A percentile compares a stretch with the other conserved stretches of the same genome.
Conservation (phyloP, 2,888 invertebrate species). For the Drosophila suboccidentalis region DNA sequence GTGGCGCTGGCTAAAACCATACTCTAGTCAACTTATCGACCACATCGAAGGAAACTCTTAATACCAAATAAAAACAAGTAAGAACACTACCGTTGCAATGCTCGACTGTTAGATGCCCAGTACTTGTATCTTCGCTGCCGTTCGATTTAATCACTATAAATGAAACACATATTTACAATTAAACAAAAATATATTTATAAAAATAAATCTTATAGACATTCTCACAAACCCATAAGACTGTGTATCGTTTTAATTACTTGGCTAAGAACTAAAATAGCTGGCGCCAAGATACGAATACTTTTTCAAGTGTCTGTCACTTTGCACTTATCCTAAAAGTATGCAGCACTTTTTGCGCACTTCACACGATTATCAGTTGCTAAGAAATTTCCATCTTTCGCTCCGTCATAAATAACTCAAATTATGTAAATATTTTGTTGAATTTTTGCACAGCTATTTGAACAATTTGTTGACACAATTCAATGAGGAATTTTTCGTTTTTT, state of each 20-base stretch:
- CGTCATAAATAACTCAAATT: slow-evolving; percentile 3
- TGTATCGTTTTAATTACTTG: background rate
- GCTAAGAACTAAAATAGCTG: slow-evolving; percentile 12
- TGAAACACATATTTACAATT: background rate
- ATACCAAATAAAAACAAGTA: background rate
- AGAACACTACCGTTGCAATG: background rate
- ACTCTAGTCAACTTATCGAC: slow-evolving; percentile 32
- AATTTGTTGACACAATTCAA: slow-evolving; percentile 24
- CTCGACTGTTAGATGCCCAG: background rate
- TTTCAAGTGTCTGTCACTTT: slow-evolving; percentile 19
- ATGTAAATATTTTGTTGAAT: slow-evolving; percentile 10
- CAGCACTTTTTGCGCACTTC: slow-evolving; percentile 29
- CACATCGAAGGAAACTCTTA: background rate
- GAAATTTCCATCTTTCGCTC: background rate
- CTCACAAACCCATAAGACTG: background rate
- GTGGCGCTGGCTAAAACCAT: slow-evolving; percentile 74
- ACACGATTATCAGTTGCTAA: background rate
- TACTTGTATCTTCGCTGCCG: background rate
- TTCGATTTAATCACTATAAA: background rate
- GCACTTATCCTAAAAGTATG: slow-evolving; percentile 55
- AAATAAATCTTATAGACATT: background rate
- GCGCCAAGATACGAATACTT: slow-evolving; percentile 30
- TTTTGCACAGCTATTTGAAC: slow-evolving; percentile 9
- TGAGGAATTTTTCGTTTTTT: background rate
- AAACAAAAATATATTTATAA: too few relatives aligned